Conservation (phyloP, 1,140 invertebrate species). For the Galleria mellonella region DNA sequence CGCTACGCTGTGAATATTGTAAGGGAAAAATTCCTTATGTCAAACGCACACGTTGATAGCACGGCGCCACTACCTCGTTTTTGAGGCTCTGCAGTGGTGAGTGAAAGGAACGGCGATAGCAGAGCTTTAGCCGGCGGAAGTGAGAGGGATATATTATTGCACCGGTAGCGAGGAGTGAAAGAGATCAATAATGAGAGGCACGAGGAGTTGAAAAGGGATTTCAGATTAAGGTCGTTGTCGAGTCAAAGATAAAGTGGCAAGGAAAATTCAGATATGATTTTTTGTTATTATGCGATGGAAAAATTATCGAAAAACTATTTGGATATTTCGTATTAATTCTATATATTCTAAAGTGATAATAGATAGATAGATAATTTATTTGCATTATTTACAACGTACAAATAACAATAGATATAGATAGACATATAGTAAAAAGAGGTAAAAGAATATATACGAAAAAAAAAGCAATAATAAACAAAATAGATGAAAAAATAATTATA, state of each 20-base stretch:
- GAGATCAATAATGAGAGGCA: slow-evolving; percentile 74
- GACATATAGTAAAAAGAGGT: too few species aligned
- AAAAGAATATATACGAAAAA: too few species aligned
- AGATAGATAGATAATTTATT: too few species aligned
- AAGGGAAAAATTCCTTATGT: slow-evolving; percentile 53
- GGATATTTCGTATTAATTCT: too few species aligned
- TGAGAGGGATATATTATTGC: slow-evolving; percentile 56
- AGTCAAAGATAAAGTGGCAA: slow-evolving; percentile 55
- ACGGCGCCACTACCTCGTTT: slow-evolving; percentile 64
- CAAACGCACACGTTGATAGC: slow-evolving; percentile 54
- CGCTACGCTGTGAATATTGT: slow-evolving; percentile 38
- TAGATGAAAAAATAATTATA: too few species aligned
- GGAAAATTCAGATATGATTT: slow-evolving; percentile 30
- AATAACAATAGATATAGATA: too few species aligned
- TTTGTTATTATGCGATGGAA: not conserved
- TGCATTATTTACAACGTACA: too few species aligned
- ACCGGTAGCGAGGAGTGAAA: slow-evolving; percentile 74
- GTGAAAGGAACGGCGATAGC: slow-evolving; percentile 37
- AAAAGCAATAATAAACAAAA: too few species aligned
- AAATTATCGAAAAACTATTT: not conserved
- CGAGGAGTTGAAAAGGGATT: slow-evolving; percentile 74
- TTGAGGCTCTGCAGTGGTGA: slow-evolving; percentile 70
- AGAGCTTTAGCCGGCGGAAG: slow-evolving; percentile 20
- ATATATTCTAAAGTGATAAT: too few species aligned
- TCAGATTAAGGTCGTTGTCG: slow-evolving; percentile 74